These are phyloP conservation scores for Ophion costatus DNA, from an alignment of 2,888 invertebrate species.

Conservation along the genomic window DNA sequence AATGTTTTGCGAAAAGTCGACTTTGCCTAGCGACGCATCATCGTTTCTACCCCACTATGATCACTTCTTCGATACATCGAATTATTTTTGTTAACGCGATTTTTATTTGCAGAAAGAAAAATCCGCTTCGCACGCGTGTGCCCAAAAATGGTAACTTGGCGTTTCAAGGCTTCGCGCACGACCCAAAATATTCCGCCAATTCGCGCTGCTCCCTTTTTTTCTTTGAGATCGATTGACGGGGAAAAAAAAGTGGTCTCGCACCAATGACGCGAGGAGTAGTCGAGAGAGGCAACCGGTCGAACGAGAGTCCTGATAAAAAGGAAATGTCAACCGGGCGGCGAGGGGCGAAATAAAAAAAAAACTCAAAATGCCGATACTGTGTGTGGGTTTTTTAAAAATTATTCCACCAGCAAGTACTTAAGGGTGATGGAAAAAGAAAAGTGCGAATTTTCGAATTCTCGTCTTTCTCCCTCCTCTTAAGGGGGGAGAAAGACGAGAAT, in stretches of 20 bases:
- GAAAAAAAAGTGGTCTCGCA: background rate
- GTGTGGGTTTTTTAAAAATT: conserved; percentile 7
- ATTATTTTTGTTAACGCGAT: no score
- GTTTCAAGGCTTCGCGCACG: no score
- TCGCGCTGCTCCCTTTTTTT: no score
- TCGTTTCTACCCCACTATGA: background rate
- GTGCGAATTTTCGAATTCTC: no score
- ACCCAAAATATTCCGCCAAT: no score
- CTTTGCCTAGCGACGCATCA: background rate
- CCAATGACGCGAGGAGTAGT: background rate
- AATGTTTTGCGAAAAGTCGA: background rate
- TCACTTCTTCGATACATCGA: no score
- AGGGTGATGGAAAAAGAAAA: no score
- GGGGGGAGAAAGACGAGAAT: no score
- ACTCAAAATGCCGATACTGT: conserved; percentile 14
- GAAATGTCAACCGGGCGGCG: background rate
- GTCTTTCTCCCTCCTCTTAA: no score
- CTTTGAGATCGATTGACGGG: background rate
- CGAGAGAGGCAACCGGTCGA: background rate
- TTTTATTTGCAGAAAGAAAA: no score
- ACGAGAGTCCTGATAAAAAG: conserved; percentile 4
- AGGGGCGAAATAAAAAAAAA: conserved; percentile 16
- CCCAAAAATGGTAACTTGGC: no score
- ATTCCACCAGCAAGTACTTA: background rate
- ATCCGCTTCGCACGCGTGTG: no score